phyloP scores from a whole-genome alignment of 2,888 invertebrate species.

The Caenorhabditis sinica region DNA sequence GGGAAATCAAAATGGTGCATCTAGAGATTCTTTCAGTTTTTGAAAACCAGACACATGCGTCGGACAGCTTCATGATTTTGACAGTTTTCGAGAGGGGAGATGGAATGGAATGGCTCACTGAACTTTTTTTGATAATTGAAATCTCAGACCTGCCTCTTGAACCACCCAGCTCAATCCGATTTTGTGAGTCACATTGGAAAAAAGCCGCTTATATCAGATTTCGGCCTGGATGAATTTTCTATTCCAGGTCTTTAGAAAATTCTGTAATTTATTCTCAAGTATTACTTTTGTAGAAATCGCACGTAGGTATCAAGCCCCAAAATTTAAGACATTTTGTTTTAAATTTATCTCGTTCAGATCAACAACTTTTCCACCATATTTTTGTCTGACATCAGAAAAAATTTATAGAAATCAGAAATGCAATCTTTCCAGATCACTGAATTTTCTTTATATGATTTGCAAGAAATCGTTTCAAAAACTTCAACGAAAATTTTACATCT shows the following conservation, averaged over 20 bases:
- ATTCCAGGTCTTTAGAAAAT: no score
- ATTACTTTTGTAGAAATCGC: no score
- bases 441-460: background rate
- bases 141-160: constrained; percentile 3
- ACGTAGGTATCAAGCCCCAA: no score
- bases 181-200: constrained; percentile 52
- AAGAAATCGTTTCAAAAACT: background rate
- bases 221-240: no score
- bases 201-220: constrained; percentile 34
- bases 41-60: constrained; percentile 46
- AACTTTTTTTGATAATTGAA: constrained; percentile 39
- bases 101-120: constrained; percentile 16
- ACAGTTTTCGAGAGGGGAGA: constrained; percentile 38
- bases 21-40: constrained; percentile 33
- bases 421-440: constrained; percentile 4
- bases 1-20: constrained; percentile 23
- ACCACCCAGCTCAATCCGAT: constrained; percentile 12
- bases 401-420: background rate
- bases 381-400: constrained; percentile 1
- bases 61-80: constrained; percentile 52
- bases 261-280: no score
- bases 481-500: background rate
- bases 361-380: no score
- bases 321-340: no score
- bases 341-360: no score